Percentiles rank a stretch among this genome's conserved stretches.
phyloP scores from a whole-genome alignment of 1,140 invertebrate species.

The Drosophila biarmipes region DNA sequence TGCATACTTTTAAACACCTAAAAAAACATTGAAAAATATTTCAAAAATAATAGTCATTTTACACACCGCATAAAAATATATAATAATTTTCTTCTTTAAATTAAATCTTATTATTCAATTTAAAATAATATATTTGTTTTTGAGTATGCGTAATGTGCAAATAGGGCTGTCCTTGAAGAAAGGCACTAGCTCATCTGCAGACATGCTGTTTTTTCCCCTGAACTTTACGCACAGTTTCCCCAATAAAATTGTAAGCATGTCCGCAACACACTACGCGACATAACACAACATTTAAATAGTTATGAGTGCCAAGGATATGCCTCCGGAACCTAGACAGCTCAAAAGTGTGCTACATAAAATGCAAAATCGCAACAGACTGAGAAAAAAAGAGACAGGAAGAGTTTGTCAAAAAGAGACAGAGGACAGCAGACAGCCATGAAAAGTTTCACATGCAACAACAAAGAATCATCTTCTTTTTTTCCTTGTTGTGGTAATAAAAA shows the following conservation, averaged over 20 bases:
- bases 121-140: too few relatives aligned
- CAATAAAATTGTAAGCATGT: slow-evolving; percentile 7
- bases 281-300: slow-evolving; percentile 38
- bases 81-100: too few relatives aligned
- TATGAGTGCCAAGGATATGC: slow-evolving; percentile 25
- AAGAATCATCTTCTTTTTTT: slow-evolving; percentile 31
- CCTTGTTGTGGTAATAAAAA: slow-evolving; percentile 71
- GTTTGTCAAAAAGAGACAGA: background rate
- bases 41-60: too few relatives aligned
- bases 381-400: slow-evolving; percentile 6
- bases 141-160: background rate
- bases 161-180: slow-evolving; percentile 1
- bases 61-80: too few relatives aligned
- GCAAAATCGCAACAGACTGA: slow-evolving; percentile 3
- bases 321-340: slow-evolving; percentile 25
- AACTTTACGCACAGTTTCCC: background rate
- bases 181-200: background rate
- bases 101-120: too few relatives aligned
- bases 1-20: too few relatives aligned
- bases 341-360: slow-evolving; percentile 58
- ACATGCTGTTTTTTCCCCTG: background rate
- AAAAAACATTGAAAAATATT: too few relatives aligned
- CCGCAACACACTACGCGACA: slow-evolving; percentile 12
- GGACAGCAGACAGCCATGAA: slow-evolving; percentile 43
- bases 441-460: slow-evolving; percentile 56